Evolutionary conservation across 1,140 invertebrate species (phyloP), one percentile per base, ranked within the genome.

Genomic region (Drosophila busckii): DNA sequence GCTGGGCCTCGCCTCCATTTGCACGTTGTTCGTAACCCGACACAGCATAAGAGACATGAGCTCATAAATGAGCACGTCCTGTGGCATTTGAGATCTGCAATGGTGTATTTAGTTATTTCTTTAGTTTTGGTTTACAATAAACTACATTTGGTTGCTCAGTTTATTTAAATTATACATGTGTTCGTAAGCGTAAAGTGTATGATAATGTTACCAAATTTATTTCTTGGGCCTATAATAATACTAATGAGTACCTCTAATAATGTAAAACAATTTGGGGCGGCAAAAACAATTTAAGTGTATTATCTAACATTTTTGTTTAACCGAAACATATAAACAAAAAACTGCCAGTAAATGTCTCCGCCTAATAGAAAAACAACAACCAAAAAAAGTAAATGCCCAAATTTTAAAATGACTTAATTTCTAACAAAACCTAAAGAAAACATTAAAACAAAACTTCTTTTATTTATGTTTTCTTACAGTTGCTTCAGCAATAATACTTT

Each of bases 301-400:
- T 45, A 25, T 48, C 44, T 29, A 3, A 58, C 20, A 35, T 38
- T 58, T 60, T 37, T 46, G 25, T 65, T 10, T 23, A 56, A 49
- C 10, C 10, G 52, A 61, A 26, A 59, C 7, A 32, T 19, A 52
- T 35, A 63, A 59, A 64, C 67, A 65, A 70, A 65, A 55, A 82
- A 82, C 75, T 82, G 75, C 75, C 75, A 82, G 76, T 70, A 82
- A 75, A 82, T 82, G 65, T 82, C 65, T 82, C 76, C 75, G 75
- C 78, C 70, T 83, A 58, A 71, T 22, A 40, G 10, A 54, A 66
- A 9, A 42, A 45, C n/a, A 54, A 40, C 23, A 25, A 20, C 15
- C 13, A 19, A 41, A 29, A 17, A 53, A 52, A 42, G 8, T 49
- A 42, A 25, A 54, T 46, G 37, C 34, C 28, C 48, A 61, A 61